Evolutionary conservation across 2,888 invertebrate species (phyloP), one percentile per base, ranked within the genome.

Genomic region (Tetramorium bicarinatum): DNA sequence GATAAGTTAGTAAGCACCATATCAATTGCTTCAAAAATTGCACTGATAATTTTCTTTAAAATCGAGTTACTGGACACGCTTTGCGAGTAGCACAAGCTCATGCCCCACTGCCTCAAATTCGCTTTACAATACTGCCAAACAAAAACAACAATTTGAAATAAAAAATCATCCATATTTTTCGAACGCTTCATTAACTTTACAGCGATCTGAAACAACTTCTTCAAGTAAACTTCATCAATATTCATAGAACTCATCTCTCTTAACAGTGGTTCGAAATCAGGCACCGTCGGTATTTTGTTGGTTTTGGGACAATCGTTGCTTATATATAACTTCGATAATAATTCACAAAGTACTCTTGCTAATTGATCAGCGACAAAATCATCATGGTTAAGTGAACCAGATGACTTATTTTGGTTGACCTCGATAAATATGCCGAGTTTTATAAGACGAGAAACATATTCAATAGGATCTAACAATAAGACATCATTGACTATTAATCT

Each of bases 91-190:
- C 15, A 9, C 1, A 44, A 4, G 8, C 38, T n/a, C 38, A 52
- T 66, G 52, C 25, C 34, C 34, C 25, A 52, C 11, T 54, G 44
- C 2, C 1, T 83, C 4, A 88, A 34, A 21, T 49, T 85, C 25
- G 67, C 80, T 61, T 85, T 88, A 25, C 69, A 64, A 54, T 88
- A 88, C 11, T 15, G 7, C 89, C 88, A 88, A 9, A 85, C 8
- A 83, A 88, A 85, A 11, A 13, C 2, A 34, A 88, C 29, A 13
- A 44, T 62, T 0, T 34, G 13, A 0, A 52, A 3, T 15, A 87
- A 25, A 77, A 54, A 66, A 2, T 79, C 41, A 6, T 13, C 11
- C 15, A 2, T 9, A 7, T 6, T 2, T 18, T 0, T 1, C 21
- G 44, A 54, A 38, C n/a, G 3, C 13, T 29, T 34, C 18, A 69